Evolutionary conservation across 2,888 invertebrate genomes (phyloP).

Genomic region (Balanococcus diminutus): DNA sequence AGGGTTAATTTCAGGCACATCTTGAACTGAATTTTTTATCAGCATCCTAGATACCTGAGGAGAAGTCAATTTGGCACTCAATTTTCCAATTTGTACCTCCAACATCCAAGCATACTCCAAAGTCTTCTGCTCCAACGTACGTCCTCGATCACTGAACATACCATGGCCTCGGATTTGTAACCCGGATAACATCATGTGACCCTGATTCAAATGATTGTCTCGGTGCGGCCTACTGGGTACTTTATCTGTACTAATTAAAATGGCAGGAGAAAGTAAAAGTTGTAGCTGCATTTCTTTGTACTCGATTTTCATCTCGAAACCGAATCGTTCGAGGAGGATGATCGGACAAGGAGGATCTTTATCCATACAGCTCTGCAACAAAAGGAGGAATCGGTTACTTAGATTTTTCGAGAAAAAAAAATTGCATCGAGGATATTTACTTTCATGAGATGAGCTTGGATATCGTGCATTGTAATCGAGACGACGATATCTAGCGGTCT

Average conservation of each 20-base stretch:
- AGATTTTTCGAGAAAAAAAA: too few relatives aligned
- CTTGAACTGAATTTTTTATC: background rate
- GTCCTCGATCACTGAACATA: conserved; percentile 92
- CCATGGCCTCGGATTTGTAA: conserved; percentile 91
- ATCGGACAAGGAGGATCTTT: conserved; percentile 91
- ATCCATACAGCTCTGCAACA: conserved; percentile 81
- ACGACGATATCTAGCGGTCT: conserved; percentile 90
- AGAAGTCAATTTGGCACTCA: conserved; percentile 87
- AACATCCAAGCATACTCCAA: conserved; percentile 97
- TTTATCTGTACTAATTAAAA: conserved; percentile 78
- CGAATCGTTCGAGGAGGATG: conserved; percentile 85
- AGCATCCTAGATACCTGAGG: conserved; percentile 74
- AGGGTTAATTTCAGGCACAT: background rate
- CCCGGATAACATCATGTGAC: conserved; percentile 83
- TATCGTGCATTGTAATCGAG: conserved; percentile 91
- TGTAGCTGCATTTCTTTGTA: conserved; percentile 92
- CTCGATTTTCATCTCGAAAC: conserved; percentile 96
- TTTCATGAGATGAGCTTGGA: conserved; percentile 91
- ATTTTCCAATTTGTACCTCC: conserved; percentile 90
- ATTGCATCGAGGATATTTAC: conserved; percentile 61
- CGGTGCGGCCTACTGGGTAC: conserved; percentile 70
- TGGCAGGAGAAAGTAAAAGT: conserved; percentile 84
- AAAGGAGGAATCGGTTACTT: too few relatives aligned
- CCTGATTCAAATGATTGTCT: conserved; percentile 78
- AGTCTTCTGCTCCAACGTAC: conserved; percentile 89